These are phyloP conservation scores for Betta splendens DNA, from an alignment of 2,797 vertebrate species.

Conservation along the genomic window DNA sequence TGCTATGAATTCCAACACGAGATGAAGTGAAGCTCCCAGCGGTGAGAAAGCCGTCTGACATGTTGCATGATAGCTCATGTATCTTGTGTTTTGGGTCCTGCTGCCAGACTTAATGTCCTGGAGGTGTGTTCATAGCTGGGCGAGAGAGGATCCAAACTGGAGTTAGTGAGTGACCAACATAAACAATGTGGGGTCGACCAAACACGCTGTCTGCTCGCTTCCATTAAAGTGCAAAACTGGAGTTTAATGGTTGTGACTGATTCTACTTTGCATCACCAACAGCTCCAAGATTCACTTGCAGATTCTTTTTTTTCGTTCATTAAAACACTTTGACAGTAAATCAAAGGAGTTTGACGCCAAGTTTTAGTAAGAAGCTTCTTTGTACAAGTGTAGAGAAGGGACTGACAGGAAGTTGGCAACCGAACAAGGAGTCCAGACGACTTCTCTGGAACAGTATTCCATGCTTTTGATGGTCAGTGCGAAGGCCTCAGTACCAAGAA, in stretches of 20 bases:
- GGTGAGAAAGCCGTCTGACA: constrained; percentile 30
- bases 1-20: constrained; percentile 12
- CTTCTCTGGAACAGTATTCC: not conserved
- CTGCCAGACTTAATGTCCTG: constrained; percentile 42
- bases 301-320: constrained; percentile 1
- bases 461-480: constrained; percentile 1
- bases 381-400: constrained; percentile 4
- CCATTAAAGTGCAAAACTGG: constrained; percentile 52
- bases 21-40: constrained; percentile 18
- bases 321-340: constrained; percentile 16
- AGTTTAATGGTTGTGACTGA: constrained; percentile 26
- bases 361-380: constrained; percentile 14
- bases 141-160: constrained; percentile 15
- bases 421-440: not conserved
- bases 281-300: constrained; percentile 30
- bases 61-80: constrained; percentile 5
- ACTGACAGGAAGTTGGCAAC: constrained; percentile 23
- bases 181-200: constrained; percentile 30
- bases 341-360: constrained; percentile 13
- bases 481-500: not conserved
- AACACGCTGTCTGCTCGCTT: constrained; percentile 11
- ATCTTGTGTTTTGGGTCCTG: constrained; percentile 8
- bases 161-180: constrained; percentile 28
- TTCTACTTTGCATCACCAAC: constrained; percentile 19
- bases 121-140: constrained; percentile 18